Evolutionary conservation across 2,797 vertebrate species (phyloP).

Genomic region (Spheniscus humboldti): DNA sequence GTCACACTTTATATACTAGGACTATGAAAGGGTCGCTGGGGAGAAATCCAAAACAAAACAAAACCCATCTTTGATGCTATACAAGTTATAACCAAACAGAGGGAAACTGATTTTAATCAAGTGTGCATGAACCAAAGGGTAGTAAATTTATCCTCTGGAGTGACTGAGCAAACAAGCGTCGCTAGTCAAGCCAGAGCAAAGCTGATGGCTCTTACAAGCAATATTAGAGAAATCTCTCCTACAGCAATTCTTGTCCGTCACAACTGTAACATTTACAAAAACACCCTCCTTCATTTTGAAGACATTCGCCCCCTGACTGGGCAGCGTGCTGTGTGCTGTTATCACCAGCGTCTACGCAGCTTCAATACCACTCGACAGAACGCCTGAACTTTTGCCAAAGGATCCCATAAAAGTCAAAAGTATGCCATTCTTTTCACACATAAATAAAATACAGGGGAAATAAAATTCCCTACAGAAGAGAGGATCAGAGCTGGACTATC

Average conservation of each 20-base stretch:
- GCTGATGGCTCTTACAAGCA: neutral
- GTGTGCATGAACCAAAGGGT: neutral
- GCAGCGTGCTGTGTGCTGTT: neutral
- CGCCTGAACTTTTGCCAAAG: neutral
- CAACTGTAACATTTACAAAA: neutral
- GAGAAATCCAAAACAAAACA: neutral
- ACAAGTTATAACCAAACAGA: neutral
- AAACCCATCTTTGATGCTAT: neutral
- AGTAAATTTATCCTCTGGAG: neutral
- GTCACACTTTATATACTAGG: neutral
- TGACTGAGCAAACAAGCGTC: neutral
- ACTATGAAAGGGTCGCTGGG: neutral
- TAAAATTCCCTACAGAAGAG: constrained; percentile 26
- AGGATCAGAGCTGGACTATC: constrained; percentile 37
- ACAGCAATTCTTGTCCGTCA: neutral
- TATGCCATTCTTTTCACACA: constrained; percentile 4
- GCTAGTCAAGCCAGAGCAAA: neutral
- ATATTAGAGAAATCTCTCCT: constrained; percentile 19
- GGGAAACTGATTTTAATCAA: neutral
- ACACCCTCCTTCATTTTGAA: neutral
- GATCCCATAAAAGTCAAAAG: neutral
- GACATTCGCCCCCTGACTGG: neutral
- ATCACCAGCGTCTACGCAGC: neutral
- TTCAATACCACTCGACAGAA: neutral
- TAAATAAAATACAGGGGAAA: constrained; percentile 13